Base-by-base conservation (phyloP, 2,888 invertebrate genomes). In the Sarcophaga variegata region DNA sequence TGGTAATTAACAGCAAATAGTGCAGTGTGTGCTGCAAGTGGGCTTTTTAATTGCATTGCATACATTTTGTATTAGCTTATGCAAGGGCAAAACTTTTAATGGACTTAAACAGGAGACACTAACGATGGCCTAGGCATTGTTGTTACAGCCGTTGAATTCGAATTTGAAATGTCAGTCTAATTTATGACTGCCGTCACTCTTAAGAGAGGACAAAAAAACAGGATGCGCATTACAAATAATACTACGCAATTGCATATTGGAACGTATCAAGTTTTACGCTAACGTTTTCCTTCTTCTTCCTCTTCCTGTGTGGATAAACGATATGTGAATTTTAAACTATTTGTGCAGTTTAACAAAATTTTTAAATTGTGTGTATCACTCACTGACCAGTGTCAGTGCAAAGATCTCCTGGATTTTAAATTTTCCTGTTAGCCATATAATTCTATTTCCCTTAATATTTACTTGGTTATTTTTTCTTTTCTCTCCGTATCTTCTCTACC, bases 61-160 rank as follows among this genome's bases (percentile, higher is more conserved):
- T 79, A 66, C 67, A 69, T 59, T 66, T 64, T 49, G 71, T 54
- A 62, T 86, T 54, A 75, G 59, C 27, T 75, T 54, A 63, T 45
- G 66, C 45, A 63, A 77, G 77, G 77, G 27, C 17, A 77, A 47
- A 77, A 81, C 69, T 72, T 77, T 86, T 77, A 86, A 82, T 86
- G 77, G 54, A 66, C 62, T 80, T 83, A 20, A 83, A 83, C n/a
- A 27, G 54, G 75, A 79, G 54, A 25, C 79, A 76, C 47, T 86
- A 71, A 75, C 76, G 80, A 63, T 75, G 62, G 37, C 27, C 76
- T 67, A 27, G 72, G 72, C 71, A 67, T 62, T 77, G 63, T 62
- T 17, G 54, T 49, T 67, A 25, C 47, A 37, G 49, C 17, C n/a
- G 22, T 54, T 69, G 17, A 20, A 60, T 60, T 78, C 49, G 37